Evolutionary conservation across 2,888 invertebrate genomes (phyloP), one percentile per base, ranked within the genome.

Genomic region (Muschampia plurimacula): DNA sequence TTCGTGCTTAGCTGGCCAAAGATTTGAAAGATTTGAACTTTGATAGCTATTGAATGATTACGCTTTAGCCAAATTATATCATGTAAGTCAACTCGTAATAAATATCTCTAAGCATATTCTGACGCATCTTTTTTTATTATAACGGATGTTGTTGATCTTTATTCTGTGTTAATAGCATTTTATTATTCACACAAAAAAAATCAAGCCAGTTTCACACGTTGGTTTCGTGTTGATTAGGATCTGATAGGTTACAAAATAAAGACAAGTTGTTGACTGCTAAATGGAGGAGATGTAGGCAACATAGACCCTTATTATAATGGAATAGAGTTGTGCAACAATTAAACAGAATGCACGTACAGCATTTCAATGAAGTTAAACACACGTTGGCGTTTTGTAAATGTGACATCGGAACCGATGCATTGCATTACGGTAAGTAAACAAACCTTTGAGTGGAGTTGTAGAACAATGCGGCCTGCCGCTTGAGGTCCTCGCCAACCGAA

Each of bases 401-500:
- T 36, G 13, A 32, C 39, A 49, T 44, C 59, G 49, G 49, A 28
- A 12, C 28, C 9, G 39, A 63, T 52, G 57, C 67, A 57, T 36
- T 62, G 69, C n/a, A 63, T 41, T n/a, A 41, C 15, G 44, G 57
- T 44, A 64, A 46, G 46, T 74, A 79, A 84, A 86, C 89, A 78
- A 83, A 93, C 93, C 93, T 92, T 81, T 90, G 86, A 36, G 93
- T 93, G 9, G 93, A 87, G 80, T 94, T 93, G 82, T 94, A 94
- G 81, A 92, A 93, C 89, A 92, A 87, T 65, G 93, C 93, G 3
- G 93, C 93, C 77, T 94, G 93, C 75, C 93, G 83, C 80, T 94
- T 94, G 82, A 94, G 79, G 74, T 94, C 93, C 64, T 92, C 91
- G 69, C 87, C 83, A 22, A 93, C 89, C 2, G 90, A 79, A 78